These are phyloP conservation scores for Lycopodina hypogea DNA, from an alignment of 37 sponge, comb jelly and placozoan species.

Conservation along the genomic window DNA sequence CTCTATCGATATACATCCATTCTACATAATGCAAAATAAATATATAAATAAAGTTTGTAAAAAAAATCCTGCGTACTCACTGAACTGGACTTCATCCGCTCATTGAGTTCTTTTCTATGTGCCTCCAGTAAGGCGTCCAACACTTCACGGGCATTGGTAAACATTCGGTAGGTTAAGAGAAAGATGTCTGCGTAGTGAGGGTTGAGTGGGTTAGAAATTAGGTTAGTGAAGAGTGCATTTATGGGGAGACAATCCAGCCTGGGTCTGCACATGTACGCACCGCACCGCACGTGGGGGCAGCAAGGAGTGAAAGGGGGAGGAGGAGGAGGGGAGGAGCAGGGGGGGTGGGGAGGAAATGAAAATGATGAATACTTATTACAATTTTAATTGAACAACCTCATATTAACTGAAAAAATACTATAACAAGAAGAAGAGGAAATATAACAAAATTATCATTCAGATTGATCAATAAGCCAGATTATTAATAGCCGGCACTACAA, in stretches of 20 bases:
- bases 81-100: neutral
- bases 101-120: slow-evolving; percentile 38
- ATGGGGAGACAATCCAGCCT: slow-evolving; percentile 33
- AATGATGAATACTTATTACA: too few species aligned
- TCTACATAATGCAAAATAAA: slow-evolving; percentile 1
- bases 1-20: slow-evolving; percentile 15
- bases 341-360: slow-evolving; percentile 6
- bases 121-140: slow-evolving; percentile 49
- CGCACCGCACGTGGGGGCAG: too few species aligned
- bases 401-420: too few species aligned
- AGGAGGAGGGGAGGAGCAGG: neutral
- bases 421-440: too few species aligned
- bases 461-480: too few species aligned
- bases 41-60: neutral
- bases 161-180: slow-evolving; percentile 66
- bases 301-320: neutral
- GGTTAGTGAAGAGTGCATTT: slow-evolving; percentile 35
- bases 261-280: too few species aligned
- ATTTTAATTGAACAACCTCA: too few species aligned
- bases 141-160: slow-evolving; percentile 66
- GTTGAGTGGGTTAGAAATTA: slow-evolving; percentile 42
- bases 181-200: slow-evolving; percentile 56
- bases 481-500: too few species aligned
- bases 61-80: neutral
- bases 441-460: too few species aligned